Evolutionary conservation across 2,888 invertebrate genomes (phyloP).

Genomic region (Ganaspis brasiliensis): DNA sequence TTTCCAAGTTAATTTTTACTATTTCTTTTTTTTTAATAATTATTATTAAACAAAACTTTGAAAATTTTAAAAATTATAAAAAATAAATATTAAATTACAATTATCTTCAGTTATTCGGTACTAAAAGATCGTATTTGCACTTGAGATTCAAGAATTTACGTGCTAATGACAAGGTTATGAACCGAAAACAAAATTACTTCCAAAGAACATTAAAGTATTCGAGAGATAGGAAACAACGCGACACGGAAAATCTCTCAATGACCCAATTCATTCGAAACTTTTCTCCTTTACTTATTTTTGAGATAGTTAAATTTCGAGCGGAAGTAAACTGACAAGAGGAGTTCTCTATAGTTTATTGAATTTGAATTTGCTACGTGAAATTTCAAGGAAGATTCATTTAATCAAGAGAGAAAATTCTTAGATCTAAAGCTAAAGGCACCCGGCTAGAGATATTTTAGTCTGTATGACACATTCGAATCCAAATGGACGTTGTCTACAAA

Average conservation of each 20-base stretch:
- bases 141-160: too few relatives aligned
- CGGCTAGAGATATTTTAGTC: conserved; percentile 71
- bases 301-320: background rate
- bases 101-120: too few relatives aligned
- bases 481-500: conserved; percentile 60
- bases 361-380: background rate
- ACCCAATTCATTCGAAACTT: conserved; percentile 9
- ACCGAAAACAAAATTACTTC: background rate
- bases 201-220: background rate
- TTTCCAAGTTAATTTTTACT: too few relatives aligned
- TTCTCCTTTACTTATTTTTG: background rate
- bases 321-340: background rate
- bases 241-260: conserved; percentile 18
- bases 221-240: conserved; percentile 8
- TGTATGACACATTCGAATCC: conserved; percentile 64
- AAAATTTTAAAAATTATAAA: too few relatives aligned
- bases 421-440: conserved; percentile 49
- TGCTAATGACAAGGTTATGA: background rate
- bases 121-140: background rate
- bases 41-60: too few relatives aligned
- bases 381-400: conserved; percentile 19
- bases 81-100: too few relatives aligned
- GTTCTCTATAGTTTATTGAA: background rate
- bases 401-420: conserved; percentile 26
- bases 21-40: too few relatives aligned